phyloP scores from a whole-genome alignment of 35 echinoderm and acorn worm genomes.

The Anneissia japonica region DNA sequence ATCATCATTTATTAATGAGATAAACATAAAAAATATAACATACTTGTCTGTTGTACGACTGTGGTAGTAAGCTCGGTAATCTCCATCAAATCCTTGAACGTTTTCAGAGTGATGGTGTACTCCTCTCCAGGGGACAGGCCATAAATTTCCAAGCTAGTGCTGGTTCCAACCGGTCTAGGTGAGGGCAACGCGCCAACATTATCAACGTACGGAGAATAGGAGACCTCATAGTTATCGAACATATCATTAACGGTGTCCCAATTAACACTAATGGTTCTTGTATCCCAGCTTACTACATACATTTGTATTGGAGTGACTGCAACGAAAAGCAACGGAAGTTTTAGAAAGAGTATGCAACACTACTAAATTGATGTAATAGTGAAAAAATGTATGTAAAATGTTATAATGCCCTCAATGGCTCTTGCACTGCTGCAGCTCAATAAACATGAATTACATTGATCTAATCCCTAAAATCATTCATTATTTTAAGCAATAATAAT shows the following conservation, averaged over 20 bases:
- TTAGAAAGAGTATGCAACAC: no score
- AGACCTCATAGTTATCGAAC: background rate
- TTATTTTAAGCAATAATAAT: no score
- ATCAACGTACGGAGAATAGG: background rate
- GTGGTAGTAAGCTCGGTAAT: background rate
- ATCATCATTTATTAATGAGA: no score
- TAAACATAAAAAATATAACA: no score
- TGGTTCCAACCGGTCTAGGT: background rate
- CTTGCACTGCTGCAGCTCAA: no score
- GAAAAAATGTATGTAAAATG: no score
- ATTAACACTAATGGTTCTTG: background rate
- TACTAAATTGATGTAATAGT: no score
- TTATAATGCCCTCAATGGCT: no score
- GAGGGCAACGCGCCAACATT: background rate
- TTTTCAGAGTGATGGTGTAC: background rate
- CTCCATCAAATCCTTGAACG: background rate
- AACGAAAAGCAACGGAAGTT: background rate
- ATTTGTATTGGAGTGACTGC: background rate
- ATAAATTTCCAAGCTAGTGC: background rate
- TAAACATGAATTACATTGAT: no score
- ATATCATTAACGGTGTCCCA: background rate
- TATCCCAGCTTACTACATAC: background rate
- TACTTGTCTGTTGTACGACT: background rate
- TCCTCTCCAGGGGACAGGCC: background rate
- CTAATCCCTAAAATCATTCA: no score